Conservation (phyloP, 2,797 vertebrate genomes). For the Valencia hispanica region DNA sequence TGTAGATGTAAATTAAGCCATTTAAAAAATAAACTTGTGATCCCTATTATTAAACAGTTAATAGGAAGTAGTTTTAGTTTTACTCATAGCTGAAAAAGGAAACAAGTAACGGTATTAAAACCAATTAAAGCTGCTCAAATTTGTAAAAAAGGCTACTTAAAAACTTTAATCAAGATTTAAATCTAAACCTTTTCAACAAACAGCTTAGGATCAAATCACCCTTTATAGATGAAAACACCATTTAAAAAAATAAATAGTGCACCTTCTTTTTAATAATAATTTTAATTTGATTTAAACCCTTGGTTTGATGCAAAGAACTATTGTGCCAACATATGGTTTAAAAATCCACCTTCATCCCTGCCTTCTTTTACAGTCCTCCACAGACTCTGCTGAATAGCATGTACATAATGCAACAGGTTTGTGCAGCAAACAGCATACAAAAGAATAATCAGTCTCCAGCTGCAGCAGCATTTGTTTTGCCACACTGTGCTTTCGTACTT, state of each 20-base stretch:
- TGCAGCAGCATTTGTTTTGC: conserved; percentile 40
- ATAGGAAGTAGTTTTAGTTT: neutral
- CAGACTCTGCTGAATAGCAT: conserved; percentile 51
- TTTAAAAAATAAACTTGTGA: neutral
- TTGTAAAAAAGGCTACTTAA: neutral
- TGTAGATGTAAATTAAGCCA: neutral
- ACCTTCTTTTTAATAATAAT: neutral
- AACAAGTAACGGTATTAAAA: neutral
- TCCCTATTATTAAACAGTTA: too few species aligned
- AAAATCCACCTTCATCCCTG: conserved; percentile 21
- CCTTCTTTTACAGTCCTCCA: conserved; percentile 27
- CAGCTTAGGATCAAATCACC: neutral
- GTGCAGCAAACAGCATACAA: conserved; percentile 51
- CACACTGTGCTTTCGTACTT: conserved; percentile 34
- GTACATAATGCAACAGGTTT: conserved; percentile 29
- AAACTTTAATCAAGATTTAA: neutral
- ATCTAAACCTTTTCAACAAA: neutral
- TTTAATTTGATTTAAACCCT: neutral
- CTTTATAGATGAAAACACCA: neutral
- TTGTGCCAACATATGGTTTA: conserved; percentile 6
- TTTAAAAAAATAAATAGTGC: neutral
- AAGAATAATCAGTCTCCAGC: conserved; percentile 39
- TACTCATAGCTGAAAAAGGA: neutral
- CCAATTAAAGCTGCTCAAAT: neutral
- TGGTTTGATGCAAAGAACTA: conserved; percentile 3